Evolutionary conservation across 1,140 invertebrate species (phyloP).

Genomic region (Bombus terrestris): DNA sequence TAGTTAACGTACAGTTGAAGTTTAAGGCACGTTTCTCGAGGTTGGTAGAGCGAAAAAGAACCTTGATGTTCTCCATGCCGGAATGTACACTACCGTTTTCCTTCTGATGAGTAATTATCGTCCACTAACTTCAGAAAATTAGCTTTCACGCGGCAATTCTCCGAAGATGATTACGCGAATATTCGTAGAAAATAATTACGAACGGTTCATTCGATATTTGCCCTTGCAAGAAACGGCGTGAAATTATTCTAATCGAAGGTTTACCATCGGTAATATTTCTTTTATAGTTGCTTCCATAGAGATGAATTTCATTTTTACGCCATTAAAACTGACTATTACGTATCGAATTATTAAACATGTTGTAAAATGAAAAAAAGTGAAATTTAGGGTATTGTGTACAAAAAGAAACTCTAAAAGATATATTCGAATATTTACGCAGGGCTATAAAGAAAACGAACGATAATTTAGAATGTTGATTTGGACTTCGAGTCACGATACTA

Average conservation of each 20-base stretch:
- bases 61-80: slow-evolving; percentile 3
- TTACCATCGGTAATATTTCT: not conserved
- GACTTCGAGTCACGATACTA: not conserved
- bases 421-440: no score
- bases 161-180: slow-evolving; percentile 47
- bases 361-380: no score
- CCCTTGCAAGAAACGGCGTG: slow-evolving; percentile 3
- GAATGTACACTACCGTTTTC: slow-evolving; percentile 34
- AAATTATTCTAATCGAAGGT: not conserved
- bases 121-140: slow-evolving; percentile 55
- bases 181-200: slow-evolving; percentile 45
- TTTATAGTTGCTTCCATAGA: no score
- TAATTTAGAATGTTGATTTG: not conserved
- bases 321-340: not conserved
- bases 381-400: no score
- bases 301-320: not conserved
- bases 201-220: slow-evolving; percentile 1
- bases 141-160: slow-evolving; percentile 52
- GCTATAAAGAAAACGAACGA: no score
- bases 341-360: no score
- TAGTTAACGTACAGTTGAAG: not conserved
- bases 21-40: not conserved
- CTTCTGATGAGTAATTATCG: slow-evolving; percentile 41
- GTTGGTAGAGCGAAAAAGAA: not conserved
- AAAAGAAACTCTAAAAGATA: no score